Evolutionary conservation across 2,888 invertebrate genomes (phyloP).

Genomic region (Morpho achilles): DNA sequence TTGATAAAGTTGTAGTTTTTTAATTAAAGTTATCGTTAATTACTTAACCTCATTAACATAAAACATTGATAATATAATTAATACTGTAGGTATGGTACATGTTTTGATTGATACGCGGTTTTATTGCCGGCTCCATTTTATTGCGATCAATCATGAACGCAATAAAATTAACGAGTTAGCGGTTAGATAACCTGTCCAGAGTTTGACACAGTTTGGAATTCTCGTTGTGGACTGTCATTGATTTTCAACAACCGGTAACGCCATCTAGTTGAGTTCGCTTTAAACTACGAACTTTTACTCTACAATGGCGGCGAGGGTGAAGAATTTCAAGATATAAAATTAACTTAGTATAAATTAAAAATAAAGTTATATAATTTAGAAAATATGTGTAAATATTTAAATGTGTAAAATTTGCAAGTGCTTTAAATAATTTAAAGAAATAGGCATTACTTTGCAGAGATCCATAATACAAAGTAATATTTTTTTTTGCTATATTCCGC

Average conservation of each 20-base stretch:
- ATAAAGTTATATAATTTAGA: no score
- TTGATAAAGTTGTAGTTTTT: slow-evolving; percentile 5
- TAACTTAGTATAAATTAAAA: no score
- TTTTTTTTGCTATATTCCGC: no score
- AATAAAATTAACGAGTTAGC: slow-evolving; percentile 41
- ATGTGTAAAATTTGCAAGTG: no score
- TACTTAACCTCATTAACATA: slow-evolving; percentile 9
- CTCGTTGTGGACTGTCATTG: slow-evolving; percentile 6
- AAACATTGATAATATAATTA: slow-evolving; percentile 1
- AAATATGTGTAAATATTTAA: no score
- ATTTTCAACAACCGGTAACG: slow-evolving; percentile 37
- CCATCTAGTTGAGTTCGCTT: slow-evolving; percentile 45
- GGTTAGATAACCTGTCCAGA: slow-evolving; percentile 48
- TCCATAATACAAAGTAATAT: no score
- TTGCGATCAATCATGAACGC: slow-evolving; percentile 48
- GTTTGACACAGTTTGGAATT: slow-evolving; percentile 54
- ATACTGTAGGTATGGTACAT: slow-evolving; percentile 1
- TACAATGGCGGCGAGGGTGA: no score
- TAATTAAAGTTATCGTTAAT: slow-evolving; percentile 12
- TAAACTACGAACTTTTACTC: slow-evolving; percentile 26
- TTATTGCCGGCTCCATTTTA: slow-evolving; percentile 42
- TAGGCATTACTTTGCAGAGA: no score
- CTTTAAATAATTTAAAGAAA: no score
- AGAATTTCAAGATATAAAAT: no score
- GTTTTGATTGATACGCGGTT: slow-evolving; percentile 20